Evolutionary conservation across 2,888 invertebrate species (phyloP).

Genomic region (Hypselothyrea guttata): DNA sequence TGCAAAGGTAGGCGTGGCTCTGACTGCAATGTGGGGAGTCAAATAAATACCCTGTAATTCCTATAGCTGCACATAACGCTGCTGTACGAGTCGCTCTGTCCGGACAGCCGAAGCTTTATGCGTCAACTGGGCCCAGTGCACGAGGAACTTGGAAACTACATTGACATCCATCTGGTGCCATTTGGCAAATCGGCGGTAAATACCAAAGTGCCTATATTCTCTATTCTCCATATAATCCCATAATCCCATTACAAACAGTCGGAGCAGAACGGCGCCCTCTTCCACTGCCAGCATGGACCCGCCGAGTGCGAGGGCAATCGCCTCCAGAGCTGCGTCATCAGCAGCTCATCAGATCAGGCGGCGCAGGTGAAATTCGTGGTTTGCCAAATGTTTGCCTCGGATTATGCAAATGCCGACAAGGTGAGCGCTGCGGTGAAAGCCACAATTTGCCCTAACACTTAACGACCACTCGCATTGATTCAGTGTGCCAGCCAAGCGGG

Average conservation of each 20-base stretch:
- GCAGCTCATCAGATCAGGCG: slow-evolving; percentile 79
- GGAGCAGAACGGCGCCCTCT: slow-evolving; percentile 80
- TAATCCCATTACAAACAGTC: slow-evolving; percentile 58
- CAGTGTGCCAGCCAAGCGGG: slow-evolving; percentile 82
- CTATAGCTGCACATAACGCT: slow-evolving; percentile 84
- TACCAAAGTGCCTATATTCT: too few species aligned
- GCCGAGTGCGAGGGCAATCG: slow-evolving; percentile 86
- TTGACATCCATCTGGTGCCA: slow-evolving; percentile 84
- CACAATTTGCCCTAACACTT: slow-evolving; percentile 42
- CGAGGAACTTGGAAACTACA: slow-evolving; percentile 82
- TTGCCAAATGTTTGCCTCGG: slow-evolving; percentile 83
- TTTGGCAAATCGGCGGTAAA: slow-evolving; percentile 86
- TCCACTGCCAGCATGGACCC: slow-evolving; percentile 86
- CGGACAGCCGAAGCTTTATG: slow-evolving; percentile 85
- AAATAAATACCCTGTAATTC: neutral
- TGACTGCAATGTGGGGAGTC: neutral
- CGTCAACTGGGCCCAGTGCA: slow-evolving; percentile 83
- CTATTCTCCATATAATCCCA: too few species aligned
- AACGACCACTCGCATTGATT: slow-evolving; percentile 15
- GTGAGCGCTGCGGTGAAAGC: slow-evolving; percentile 39
- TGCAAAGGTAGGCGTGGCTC: slow-evolving; percentile 35
- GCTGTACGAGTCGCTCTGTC: slow-evolving; percentile 85
- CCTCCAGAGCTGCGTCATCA: slow-evolving; percentile 85
- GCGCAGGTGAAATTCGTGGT: slow-evolving; percentile 83
- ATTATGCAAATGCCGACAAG: slow-evolving; percentile 80